Percentiles rank a stretch among this genome's conserved stretches.
Evolutionary conservation across 2,888 invertebrate species (phyloP).

Genomic region (Sinelater perroti): DNA sequence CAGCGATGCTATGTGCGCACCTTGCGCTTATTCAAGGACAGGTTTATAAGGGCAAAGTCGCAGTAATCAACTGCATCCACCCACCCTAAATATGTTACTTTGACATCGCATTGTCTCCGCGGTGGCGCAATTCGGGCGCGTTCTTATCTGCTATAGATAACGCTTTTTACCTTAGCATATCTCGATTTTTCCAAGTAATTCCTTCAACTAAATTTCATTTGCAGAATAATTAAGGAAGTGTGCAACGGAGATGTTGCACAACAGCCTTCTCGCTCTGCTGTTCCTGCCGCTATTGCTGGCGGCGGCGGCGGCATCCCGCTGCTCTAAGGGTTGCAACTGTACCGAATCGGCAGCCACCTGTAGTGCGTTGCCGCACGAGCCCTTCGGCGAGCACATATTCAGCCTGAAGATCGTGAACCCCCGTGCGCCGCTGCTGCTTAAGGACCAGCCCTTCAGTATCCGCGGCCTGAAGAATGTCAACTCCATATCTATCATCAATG

Average conservation of each 20-base stretch:
- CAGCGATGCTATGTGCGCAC: too few relatives aligned
- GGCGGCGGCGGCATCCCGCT: conserved; percentile 59
- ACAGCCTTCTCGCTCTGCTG: conserved; percentile 11
- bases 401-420: conserved; percentile 49
- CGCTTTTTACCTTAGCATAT: conserved; percentile 8
- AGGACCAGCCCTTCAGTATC: conserved; percentile 68
- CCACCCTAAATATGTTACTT: too few relatives aligned
- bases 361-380: conserved; percentile 72
- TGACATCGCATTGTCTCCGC: not conserved
- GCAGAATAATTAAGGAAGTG: too few relatives aligned
- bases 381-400: conserved; percentile 72
- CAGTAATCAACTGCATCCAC: not conserved
- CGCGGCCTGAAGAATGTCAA: conserved; percentile 72
- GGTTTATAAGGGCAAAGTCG: conserved; percentile 4
- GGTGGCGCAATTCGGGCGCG: not conserved
- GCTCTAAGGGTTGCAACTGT: conserved; percentile 72
- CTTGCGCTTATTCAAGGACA: conserved; percentile 17
- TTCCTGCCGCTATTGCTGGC: too few relatives aligned
- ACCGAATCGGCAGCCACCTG: conserved; percentile 73
- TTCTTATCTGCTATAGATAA: conserved; percentile 7
- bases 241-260: conserved; percentile 34
- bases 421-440: conserved; percentile 67
- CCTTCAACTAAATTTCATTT: too few relatives aligned
- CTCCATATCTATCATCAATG: conserved; percentile 74
- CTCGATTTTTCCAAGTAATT: too few relatives aligned